Evolutionary conservation across 2,888 invertebrate genomes (phyloP).

Genomic region (Callinectes sapidus): DNA sequence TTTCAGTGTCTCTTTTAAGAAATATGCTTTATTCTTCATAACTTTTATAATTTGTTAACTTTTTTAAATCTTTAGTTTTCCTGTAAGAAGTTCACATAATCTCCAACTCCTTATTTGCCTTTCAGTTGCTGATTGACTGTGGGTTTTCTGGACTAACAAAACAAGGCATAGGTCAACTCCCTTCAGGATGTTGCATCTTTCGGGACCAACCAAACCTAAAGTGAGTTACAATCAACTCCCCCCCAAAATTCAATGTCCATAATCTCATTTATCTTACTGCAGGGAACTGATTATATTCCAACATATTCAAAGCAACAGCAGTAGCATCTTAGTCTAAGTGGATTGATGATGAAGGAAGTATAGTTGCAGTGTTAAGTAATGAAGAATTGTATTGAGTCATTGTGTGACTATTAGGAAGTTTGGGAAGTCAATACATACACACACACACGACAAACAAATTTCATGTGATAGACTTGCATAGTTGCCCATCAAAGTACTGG

Average conservation of each 20-base stretch:
- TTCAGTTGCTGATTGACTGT: constrained; percentile 75
- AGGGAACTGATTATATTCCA: not conserved
- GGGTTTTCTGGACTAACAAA: constrained; percentile 74
- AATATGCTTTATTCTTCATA: not conserved
- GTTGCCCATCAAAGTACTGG: not conserved
- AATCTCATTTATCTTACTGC: not conserved
- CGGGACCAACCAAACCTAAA: constrained; percentile 69
- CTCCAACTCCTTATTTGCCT: not conserved
- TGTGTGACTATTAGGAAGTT: not conserved
- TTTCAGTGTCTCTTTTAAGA: too few relatives aligned
- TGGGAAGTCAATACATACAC: not conserved
- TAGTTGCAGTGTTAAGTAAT: not conserved
- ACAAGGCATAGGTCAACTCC: constrained; percentile 71
- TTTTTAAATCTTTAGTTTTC: not conserved
- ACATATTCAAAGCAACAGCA: not conserved
- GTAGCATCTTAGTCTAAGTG: not conserved
- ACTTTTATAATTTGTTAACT: not conserved
- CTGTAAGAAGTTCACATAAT: not conserved
- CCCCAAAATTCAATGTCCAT: not conserved
- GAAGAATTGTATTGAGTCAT: not conserved
- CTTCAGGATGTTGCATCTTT: constrained; percentile 74
- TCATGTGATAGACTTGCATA: not conserved
- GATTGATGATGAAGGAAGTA: not conserved
- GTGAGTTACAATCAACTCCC: constrained; percentile 36
- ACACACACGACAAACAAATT: not conserved